These are phyloP conservation scores for Canis aureus DNA, from an alignment of 2,113 vertebrate species.

Conservation along the genomic window DNA sequence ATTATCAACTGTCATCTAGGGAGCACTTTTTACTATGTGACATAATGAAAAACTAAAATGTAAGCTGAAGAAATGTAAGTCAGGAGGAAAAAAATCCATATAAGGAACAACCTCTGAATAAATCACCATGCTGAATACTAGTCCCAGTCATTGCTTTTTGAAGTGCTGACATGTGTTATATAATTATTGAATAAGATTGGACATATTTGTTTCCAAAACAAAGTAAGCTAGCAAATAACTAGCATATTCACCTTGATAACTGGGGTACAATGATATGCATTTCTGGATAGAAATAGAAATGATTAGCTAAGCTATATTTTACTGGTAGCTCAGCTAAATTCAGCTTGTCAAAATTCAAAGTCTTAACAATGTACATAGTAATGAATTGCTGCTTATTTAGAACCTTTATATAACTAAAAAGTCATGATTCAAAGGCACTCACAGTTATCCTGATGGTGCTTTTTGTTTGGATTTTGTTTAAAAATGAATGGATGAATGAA, in stretches of 20 bases:
- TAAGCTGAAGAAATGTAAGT: background rate
- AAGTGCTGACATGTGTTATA: background rate
- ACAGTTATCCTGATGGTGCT: background rate
- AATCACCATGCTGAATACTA: background rate
- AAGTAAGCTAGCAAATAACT: background rate
- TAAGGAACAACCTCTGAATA: background rate
- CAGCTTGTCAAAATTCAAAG: constrained; percentile 29
- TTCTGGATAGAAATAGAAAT: constrained; percentile 33
- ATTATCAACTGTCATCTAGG: background rate
- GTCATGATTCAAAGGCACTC: constrained; percentile 23
- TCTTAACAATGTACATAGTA: background rate
- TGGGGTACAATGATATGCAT: background rate
- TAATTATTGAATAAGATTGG: background rate
- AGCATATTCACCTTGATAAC: background rate
- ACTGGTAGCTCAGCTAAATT: background rate
- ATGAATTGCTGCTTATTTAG: background rate
- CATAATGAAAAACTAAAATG: constrained; percentile 1
- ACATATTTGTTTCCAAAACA: constrained; percentile 49
- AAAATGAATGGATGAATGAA: background rate
- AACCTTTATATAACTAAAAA: background rate
- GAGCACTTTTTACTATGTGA: background rate
- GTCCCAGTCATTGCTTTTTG: background rate
- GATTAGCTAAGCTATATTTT: constrained; percentile 26
- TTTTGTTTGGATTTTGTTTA: constrained; percentile 20
- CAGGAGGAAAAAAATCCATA: background rate